Base-by-base conservation (phyloP, 2,888 invertebrate species). In the Tipula confusa region DNA sequence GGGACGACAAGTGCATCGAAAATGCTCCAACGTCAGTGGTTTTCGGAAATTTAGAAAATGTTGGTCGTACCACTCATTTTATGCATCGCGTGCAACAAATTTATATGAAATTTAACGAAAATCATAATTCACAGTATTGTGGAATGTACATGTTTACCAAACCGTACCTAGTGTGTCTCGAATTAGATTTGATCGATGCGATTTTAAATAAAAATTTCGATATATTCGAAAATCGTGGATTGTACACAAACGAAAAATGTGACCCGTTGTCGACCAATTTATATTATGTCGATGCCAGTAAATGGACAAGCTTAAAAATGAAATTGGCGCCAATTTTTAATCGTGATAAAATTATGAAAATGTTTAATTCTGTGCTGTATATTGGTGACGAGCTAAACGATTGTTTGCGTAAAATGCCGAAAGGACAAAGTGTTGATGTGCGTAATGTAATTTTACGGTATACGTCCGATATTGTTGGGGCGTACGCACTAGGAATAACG, bases 261-360 rank as follows among this genome's bases (percentile, higher is more conserved):
- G 89, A 89, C 85, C 89, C 90, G 0, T 36, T 90, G 1, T 85
- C 87, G 0, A 88, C 86, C 0, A 87, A 89, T 85, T 85, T 90
- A 6, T 86, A 89, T 6, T 85, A 85, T 18, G 83, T 89, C 28
- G 88, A 88, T 1, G 90, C 89, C 1, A 86, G 88, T 1, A 87
- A 89, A 82, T 91, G 91, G 91, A 90, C 89, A 81, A 86, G 87
- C n/a, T 85, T 91, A 79, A 87, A 91, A 13, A 86, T 87, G 0
- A 90, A 90, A 82, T 84, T 91, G 29, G 89, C 90, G 0, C 90
- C 91, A 0, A 89, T 90, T 0, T 92, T 91, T 83, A 90, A 90
- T 0, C 88, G 90, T 0, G 90, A 90, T 5, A 91, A 90, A 85
- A 90, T 91, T 87, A 90, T 90, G 84, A 87, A 86, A 33, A 91